Percentiles rank a stretch among this genome's conserved stretches.
Evolutionary conservation across 2,888 invertebrate species (phyloP).

Genomic region (Rhorus exstirpatorius): DNA sequence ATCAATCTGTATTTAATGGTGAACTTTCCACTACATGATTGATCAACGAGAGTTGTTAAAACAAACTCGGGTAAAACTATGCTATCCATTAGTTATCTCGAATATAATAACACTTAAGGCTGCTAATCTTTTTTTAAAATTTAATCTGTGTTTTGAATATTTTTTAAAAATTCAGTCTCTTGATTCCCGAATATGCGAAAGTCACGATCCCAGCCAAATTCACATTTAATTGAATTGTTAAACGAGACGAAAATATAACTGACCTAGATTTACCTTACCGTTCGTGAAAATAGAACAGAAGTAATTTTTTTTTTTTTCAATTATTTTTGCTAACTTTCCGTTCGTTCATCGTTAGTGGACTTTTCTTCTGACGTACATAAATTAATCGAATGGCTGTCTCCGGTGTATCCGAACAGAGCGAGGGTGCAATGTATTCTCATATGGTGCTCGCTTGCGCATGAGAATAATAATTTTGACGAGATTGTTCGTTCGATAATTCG

Average conservation of each 20-base stretch:
- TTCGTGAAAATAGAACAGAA: background rate
- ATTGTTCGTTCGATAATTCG: slow-evolving; percentile 41
- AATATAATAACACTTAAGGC: too few species aligned
- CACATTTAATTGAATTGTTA: background rate
- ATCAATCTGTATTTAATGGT: too few species aligned
- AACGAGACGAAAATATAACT: slow-evolving; percentile 8
- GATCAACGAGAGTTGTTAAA: too few species aligned
- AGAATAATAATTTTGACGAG: slow-evolving; percentile 38
- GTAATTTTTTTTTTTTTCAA: background rate
- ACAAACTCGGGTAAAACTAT: too few species aligned
- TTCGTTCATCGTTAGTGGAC: background rate
- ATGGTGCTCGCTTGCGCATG: slow-evolving; percentile 18
- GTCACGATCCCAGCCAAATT: too few species aligned
- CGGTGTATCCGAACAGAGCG: background rate
- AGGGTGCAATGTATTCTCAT: slow-evolving; percentile 21
- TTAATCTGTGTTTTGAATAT: too few species aligned
- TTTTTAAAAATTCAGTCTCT: too few species aligned
- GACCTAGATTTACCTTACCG: background rate
- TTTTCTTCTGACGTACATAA: slow-evolving; percentile 3
- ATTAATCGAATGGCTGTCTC: slow-evolving; percentile 15
- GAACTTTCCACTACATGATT: too few species aligned
- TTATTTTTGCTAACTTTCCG: background rate
- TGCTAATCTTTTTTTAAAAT: too few species aligned
- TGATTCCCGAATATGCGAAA: too few species aligned
- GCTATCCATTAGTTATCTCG: too few species aligned